Evolutionary conservation across 2,888 invertebrate genomes (phyloP).

Genomic region (Drosophila neonasuta): DNA sequence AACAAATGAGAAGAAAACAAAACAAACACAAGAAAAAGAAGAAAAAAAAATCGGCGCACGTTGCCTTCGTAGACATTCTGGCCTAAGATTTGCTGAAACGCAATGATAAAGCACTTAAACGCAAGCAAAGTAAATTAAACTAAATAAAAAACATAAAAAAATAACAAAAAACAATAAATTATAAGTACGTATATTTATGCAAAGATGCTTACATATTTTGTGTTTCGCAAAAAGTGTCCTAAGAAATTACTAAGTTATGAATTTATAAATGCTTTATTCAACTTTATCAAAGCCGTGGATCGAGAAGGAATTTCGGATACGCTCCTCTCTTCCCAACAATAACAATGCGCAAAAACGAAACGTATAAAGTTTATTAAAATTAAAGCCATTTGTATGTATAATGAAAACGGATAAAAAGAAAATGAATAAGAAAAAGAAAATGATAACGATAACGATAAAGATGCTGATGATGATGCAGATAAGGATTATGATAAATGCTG

Average conservation of each 20-base stretch:
- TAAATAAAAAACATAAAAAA: conserved; percentile 11
- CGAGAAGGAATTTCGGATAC: not conserved
- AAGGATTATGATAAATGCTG: conserved; percentile 32
- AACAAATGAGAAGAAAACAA: conserved; percentile 5
- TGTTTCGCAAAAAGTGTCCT: conserved; percentile 57
- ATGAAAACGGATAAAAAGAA: conserved; percentile 22
- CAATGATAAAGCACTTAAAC: conserved; percentile 37
- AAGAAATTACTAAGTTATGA: conserved; percentile 58
- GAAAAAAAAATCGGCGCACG: conserved; percentile 26
- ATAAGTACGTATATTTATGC: conserved; percentile 26
- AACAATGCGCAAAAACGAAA: conserved; percentile 13
- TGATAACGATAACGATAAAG: conserved; percentile 10
- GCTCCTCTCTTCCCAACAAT: not conserved
- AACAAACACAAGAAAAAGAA: conserved; percentile 12
- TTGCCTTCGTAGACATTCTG: conserved; percentile 52
- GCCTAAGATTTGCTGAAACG: conserved; percentile 34
- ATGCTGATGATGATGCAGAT: conserved; percentile 28
- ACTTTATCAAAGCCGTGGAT: conserved; percentile 9
- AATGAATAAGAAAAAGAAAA: conserved; percentile 15
- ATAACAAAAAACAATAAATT: conserved; percentile 16
- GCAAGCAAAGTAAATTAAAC: conserved; percentile 23
- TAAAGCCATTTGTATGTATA: conserved; percentile 45
- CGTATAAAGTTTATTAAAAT: conserved; percentile 25
- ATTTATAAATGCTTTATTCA: conserved; percentile 42
- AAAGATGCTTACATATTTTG: conserved; percentile 35